Evolutionary conservation across 2,888 invertebrate species (phyloP).

Genomic region (Oscheius sp.): DNA sequence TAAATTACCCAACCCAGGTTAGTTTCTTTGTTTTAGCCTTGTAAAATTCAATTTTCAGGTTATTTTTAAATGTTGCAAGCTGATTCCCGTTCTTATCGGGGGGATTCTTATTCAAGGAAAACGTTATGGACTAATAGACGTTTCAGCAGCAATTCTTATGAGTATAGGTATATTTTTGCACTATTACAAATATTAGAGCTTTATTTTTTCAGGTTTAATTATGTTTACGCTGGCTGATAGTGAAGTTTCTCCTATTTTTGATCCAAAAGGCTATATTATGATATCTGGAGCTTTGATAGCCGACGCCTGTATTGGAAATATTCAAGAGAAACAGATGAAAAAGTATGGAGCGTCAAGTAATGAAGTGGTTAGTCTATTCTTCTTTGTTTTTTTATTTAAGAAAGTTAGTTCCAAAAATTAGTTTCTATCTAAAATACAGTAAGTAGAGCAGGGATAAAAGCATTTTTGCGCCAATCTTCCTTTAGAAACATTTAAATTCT

Average conservation of each 20-base stretch:
- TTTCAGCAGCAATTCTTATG: conserved; percentile 63
- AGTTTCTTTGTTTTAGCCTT: not conserved
- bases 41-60: conserved; percentile 74
- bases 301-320: conserved; percentile 94
- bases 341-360: conserved; percentile 83
- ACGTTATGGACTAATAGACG: conserved; percentile 57
- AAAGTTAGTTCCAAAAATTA: too few species aligned
- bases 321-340: conserved; percentile 94
- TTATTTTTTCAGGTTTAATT: conserved; percentile 72
- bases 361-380: conserved; percentile 79
- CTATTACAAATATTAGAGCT: not conserved
- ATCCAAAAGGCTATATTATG: conserved; percentile 74
- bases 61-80: conserved; percentile 95
- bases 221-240: conserved; percentile 87
- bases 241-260: conserved; percentile 76
- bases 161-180: conserved; percentile 52
- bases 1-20: conserved; percentile 88
- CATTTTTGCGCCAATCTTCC: too few species aligned
- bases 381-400: not conserved
- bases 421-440: too few species aligned
- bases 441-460: too few species aligned
- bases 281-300: conserved; percentile 84
- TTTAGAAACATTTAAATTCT: too few species aligned
- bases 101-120: conserved; percentile 85
- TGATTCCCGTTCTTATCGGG: conserved; percentile 92